Base-by-base conservation (phyloP, 2,888 invertebrate species). In the Digitonthophagus gazella region DNA sequence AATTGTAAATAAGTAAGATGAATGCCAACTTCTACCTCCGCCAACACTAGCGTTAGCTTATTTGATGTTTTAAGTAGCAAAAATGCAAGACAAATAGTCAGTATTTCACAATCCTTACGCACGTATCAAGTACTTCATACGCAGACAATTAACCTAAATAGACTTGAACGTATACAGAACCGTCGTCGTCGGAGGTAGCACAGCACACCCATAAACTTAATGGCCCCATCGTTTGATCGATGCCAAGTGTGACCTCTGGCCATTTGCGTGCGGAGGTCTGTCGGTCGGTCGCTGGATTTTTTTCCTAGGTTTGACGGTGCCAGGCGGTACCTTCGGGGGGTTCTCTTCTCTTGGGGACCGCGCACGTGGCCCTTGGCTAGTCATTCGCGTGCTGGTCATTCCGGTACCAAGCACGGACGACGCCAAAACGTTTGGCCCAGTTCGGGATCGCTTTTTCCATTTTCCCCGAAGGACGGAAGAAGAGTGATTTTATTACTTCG, bases 211-310 rank as follows among this genome's bases (percentile, higher is more conserved):
- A 44, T 44, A 44, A 44, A 44, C 11, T 44, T 44, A 44, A 44
- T 44, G 28, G 28, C 3, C 28, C 28, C 28, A 44, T 44, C 28
- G 81, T 81, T 81, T 82, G 81, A 77, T 82, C 82, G 78, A 82
- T 82, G 78, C 66, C 28, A 72, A 76, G 76, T 79, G 81, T 82
- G 83, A 83, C 83, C 83, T 80, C 78, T 82, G 83, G 82, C 81
- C 78, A 82, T 79, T 80, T 76, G 80, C 81, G 82, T 82, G 82
- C 79, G 28, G 28, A 44, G 28, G 28, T 44, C 28, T 6, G 28
- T 44, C 28, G 28, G 28, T 44, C 28, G 28, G 28, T n/a, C n/a
- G n/a, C n/a, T 44, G 28, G 28, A 44, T 44, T 44, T 44, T 44
- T 44, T 44, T 44, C 28, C 8, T 1, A 44, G 11, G 11, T 8